Conservation (phyloP, 2,113 vertebrate species). For the Odontophorus gujanensis region DNA sequence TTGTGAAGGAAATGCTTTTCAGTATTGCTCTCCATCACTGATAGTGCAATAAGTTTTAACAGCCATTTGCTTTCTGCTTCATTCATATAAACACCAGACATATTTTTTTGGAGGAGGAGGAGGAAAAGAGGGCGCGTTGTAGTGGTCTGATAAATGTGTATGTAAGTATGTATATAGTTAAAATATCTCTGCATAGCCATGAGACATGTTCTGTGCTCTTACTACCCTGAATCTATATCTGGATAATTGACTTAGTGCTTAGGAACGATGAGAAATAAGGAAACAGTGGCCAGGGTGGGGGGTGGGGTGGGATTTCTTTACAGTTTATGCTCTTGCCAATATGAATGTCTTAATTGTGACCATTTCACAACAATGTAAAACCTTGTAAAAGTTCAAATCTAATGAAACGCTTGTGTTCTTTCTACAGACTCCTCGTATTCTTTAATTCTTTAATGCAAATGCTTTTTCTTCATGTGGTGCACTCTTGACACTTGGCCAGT, state of each 20-base stretch:
- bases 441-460: neutral
- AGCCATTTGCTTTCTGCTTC: neutral
- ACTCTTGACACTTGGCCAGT: neutral
- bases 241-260: neutral
- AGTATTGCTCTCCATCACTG: neutral
- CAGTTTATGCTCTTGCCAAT: neutral
- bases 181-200: neutral
- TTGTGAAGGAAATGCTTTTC: neutral
- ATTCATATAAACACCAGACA: neutral
- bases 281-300: neutral
- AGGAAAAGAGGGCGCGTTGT: neutral
- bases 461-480: neutral
- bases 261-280: neutral
- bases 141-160: neutral
- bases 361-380: neutral
- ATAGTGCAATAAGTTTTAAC: neutral
- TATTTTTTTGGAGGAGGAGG: neutral
- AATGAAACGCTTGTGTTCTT: conserved; percentile 25
- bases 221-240: neutral
- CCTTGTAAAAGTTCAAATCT: neutral
- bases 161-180: neutral
- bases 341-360: neutral
- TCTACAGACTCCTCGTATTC: conserved; percentile 1
- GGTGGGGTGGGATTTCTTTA: neutral
- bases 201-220: neutral